phyloP scores from a whole-genome alignment of 2,797 vertebrate genomes.

The Crocodylus rhombifer region DNA sequence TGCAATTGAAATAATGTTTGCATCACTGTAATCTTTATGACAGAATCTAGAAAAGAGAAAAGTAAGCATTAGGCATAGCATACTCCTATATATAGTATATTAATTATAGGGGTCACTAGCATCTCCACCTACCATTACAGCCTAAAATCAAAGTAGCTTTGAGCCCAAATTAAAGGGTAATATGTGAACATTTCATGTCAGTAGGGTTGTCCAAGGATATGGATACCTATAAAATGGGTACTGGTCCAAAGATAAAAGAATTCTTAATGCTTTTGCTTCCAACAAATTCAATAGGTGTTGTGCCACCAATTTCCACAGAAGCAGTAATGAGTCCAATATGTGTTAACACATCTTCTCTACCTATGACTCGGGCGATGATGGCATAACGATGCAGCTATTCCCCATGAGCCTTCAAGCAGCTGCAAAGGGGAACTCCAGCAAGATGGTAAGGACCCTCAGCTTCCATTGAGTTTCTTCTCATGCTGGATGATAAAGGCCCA shows the following conservation, averaged over 20 bases:
- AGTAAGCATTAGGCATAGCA: background rate
- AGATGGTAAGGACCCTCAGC: background rate
- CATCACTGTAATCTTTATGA: constrained; percentile 80
- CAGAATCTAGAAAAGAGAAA: constrained; percentile 82
- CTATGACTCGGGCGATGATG: background rate
- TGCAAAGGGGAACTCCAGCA: background rate
- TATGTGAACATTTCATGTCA: background rate
- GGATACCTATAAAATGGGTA: background rate
- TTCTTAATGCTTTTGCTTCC: background rate
- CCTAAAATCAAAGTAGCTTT: background rate
- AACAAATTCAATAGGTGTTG: background rate
- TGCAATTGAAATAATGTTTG: constrained; percentile 89
- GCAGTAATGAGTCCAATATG: background rate
- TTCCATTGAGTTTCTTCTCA: background rate
- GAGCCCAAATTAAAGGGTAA: background rate
- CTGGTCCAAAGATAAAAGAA: background rate
- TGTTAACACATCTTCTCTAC: background rate
- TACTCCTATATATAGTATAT: background rate
- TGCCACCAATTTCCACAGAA: background rate
- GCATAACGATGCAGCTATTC: background rate
- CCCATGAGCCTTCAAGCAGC: background rate
- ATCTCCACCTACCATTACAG: background rate
- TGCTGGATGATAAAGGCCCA: background rate
- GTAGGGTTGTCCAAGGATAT: background rate
- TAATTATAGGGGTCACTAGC: background rate